Conservation (phyloP, 2,888 invertebrate species). For the Sinhomidia bicolor region DNA sequence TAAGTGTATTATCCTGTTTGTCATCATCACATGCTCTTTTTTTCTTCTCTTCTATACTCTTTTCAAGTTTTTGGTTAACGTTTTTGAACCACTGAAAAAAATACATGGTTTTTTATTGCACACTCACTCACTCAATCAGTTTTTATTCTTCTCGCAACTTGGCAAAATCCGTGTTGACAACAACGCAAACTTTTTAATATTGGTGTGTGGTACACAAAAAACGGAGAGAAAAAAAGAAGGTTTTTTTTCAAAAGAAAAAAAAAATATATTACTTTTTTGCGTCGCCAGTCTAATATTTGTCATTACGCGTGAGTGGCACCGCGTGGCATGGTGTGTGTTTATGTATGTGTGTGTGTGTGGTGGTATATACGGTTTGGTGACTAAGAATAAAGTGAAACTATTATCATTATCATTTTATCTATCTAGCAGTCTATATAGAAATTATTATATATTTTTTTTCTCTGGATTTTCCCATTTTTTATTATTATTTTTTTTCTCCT, state of each 20-base stretch:
- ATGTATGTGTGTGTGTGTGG: too few relatives aligned
- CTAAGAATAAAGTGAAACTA: slow-evolving; percentile 21
- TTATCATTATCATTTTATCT: not conserved
- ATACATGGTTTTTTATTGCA: too few relatives aligned
- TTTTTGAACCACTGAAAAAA: too few relatives aligned
- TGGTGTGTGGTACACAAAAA: not conserved
- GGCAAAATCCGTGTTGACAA: not conserved
- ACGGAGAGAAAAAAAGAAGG: not conserved
- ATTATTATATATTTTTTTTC: not conserved
- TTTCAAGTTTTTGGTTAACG: too few relatives aligned
- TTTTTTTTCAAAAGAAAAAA: not conserved
- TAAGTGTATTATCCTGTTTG: slow-evolving; percentile 4
- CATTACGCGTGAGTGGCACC: slow-evolving; percentile 1
- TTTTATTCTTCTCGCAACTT: slow-evolving; percentile 7
- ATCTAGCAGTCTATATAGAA: not conserved
- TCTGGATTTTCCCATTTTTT: not conserved
- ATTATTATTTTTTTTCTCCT: not conserved
- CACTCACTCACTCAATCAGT: not conserved
- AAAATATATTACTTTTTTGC: slow-evolving; percentile 36
- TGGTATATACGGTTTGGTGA: not conserved
- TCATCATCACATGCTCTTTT: not conserved
- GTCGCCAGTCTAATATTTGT: not conserved
- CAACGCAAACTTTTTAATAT: not conserved
- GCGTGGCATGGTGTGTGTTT: not conserved
- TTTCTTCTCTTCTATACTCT: not conserved